Base-by-base conservation (phyloP, 1,140 invertebrate genomes). In the Stegodyphus dumicola region DNA sequence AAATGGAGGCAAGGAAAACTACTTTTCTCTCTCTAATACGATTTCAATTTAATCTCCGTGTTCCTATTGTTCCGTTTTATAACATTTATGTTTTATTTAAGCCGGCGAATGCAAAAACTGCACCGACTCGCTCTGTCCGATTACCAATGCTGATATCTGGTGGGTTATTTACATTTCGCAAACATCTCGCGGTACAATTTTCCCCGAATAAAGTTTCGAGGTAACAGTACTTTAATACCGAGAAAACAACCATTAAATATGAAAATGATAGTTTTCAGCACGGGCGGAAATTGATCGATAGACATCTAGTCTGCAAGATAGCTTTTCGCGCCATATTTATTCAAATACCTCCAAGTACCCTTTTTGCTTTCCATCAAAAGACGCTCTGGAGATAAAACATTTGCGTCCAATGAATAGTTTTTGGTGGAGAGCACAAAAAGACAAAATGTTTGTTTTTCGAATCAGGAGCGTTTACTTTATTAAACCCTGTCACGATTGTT, bases 51-150 rank as follows among this genome's bases (percentile, higher is more conserved):
- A 86, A 86, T 86, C 84, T 86, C 84, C 84, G 84, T 73, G 76
- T 71, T 86, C 67, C 65, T 56, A 76, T 85, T 77, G 73, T 85
- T 77, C 81, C 73, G 81, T 85, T 85, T 85, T 85, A 85, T 85
- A 85, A 85, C 81, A 85, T 85, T 85, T 85, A 85, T 85, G 81
- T 85, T 85, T 85, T 85, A 85, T 85, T 85, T 85, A 85, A 85
- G 81, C 81, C 73, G 60, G 73, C 48, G 73, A 77, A 81, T 81
- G 79, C 67, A 80, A 71, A 80, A 80, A 71, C 53, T 74, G 67
- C n/a, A 18, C 33, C 33, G 33, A 33, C 33, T 33, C 65, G 65
- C 65, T 7, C 65, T n/a, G 80, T 83, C 80, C 80, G 80, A 83
- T 83, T 83, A 83, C 80, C 80, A 83, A 66, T 83, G 81, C 74